Base-by-base conservation (phyloP, 1,140 invertebrate genomes). In the Brachionus sp. region DNA sequence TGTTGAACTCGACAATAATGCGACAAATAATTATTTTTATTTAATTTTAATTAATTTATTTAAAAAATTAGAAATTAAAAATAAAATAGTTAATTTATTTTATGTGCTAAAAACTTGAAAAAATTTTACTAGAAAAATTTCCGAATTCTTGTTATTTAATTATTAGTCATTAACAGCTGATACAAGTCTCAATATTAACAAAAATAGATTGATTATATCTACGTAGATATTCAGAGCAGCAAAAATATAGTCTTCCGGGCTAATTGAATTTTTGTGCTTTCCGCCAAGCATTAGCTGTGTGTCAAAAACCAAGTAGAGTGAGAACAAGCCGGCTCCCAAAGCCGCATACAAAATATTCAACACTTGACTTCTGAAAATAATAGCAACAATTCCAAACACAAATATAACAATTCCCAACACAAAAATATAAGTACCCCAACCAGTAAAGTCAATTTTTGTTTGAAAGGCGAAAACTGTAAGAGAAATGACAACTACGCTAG, bases 191-290 rank as follows among this genome's bases (percentile, higher is more conserved):
- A 97, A 91, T 86, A 97, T 94, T 86, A 94, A 93, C 35, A 96
- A 86, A 90, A 97, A 96, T 64, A 97, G 93, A 85, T 96, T 95
- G 84, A 97, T 89, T 83, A 97, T 92, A 88, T 97, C 95, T 77
- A 96, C 87, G 87, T 97, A 97, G 0, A 98, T 88, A 86, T 93
- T 96, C 0, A 98, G 90, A 2, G 95, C 93, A 46, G 95, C 96
- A 86, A 97, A 95, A 46, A 98, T 94, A 87, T 98, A 98, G 86
- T 98, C 96, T 87, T 98, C 96, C 0, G 96, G 95, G 0, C 95
- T 97, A 23, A 98, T 91, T 0, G 93, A 92, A 89, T 94, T 95
- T 86, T 94, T 94, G 88, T 97, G 95, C 13, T 93, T 93, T 5
- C 95, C 95, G 77, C 94, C 95, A 87, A 98, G 91, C 93, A 98